Base-by-base conservation (phyloP, 2,113 vertebrate species). In the Entelurus aequoreus region DNA sequence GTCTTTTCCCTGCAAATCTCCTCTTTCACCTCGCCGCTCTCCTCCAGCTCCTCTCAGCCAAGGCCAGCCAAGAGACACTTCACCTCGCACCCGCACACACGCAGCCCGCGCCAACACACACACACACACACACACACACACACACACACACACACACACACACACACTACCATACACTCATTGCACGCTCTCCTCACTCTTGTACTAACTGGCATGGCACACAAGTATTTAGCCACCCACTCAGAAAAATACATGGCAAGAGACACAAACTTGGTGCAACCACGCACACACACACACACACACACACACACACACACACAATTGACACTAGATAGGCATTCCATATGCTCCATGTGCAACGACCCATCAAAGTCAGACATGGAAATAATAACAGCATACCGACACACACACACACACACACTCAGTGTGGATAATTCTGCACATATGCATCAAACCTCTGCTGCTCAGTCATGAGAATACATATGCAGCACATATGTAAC, bases 1-100 rank as follows among this genome's bases (percentile, higher is more conserved):
- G 88, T 86, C 88, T 84, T 88, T 91, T 90, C 88, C 87, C 79
- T 81, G 81, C 82, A 90, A 89, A 89, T 92, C 86, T 90, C 80
- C 88, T 82, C 90, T 77, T 77, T 88, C 91, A 91, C 90, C 87
- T 84, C 81, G 77, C 54, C n/a, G 82, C 81, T 84, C 86, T 78
- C 78, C 77, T 84, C 84, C 78, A 84, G 80, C 85, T 84, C 53
- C 85, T 79, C 72, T 46, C 71, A 82, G 72, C 85, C 79, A 80
- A 80, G 85, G 87, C 82, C 80, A 87, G 86, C 81, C 86, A 86
- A 87, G 80, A 85, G 83, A 83, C 84, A 76, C 84, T 85, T 90
- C 86, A 91, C 78, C 84, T 90, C 83, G 84, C 89, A 90, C 86
- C 88, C 84, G 81, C 87, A 83, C 86, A 86, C 81, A 86, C 87